Conservation (phyloP, 2,113 vertebrate species). For the Chlorocebus sabaeus region DNA sequence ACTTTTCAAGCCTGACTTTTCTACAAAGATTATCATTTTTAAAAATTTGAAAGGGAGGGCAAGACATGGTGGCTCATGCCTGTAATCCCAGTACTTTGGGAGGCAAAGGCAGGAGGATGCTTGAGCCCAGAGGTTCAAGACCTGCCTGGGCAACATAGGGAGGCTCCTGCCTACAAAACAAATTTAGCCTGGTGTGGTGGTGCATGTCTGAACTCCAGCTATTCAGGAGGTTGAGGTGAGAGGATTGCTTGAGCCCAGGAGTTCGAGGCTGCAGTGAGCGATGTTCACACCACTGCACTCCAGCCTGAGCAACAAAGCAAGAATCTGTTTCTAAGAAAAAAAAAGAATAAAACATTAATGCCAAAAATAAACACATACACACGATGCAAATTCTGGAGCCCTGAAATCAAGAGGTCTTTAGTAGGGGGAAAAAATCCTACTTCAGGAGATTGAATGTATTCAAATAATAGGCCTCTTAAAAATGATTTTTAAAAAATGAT, state of each 20-base stretch:
- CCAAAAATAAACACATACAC: too few relatives aligned
- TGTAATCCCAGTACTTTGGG: neutral
- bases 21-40: neutral
- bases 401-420: too few relatives aligned
- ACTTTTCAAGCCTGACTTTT: conserved; percentile 47
- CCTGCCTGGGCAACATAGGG: neutral
- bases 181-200: neutral
- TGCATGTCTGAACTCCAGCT: neutral
- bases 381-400: too few relatives aligned
- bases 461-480: too few relatives aligned
- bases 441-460: too few relatives aligned
- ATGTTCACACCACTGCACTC: neutral
- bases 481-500: too few relatives aligned
- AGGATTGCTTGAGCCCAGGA: neutral
- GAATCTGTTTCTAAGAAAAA: neutral
- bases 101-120: neutral
- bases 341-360: too few relatives aligned
- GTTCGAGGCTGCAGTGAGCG: neutral
- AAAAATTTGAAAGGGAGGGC: neutral
- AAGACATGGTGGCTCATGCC: neutral
- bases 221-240: neutral
- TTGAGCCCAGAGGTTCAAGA: neutral
- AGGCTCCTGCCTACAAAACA: neutral
- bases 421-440: too few relatives aligned
- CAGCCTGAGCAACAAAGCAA: neutral